Base-by-base conservation (phyloP, 1,140 invertebrate species). In the Heliconius hewitsoni region DNA sequence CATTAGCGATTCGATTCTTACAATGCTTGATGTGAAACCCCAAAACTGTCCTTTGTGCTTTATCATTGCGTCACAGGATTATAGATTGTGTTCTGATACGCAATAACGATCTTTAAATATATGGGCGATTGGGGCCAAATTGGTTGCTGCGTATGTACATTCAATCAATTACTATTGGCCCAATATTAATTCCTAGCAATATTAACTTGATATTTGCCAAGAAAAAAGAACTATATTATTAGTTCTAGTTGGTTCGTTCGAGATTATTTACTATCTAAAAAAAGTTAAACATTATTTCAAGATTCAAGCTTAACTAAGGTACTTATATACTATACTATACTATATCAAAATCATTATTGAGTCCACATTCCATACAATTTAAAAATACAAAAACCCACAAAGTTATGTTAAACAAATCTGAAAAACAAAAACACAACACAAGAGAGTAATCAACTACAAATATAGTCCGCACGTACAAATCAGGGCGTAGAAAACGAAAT, bases 391-490 rank as follows among this genome's bases (percentile, higher is more conserved):
- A 60, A 11, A n/a, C 19, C 23, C 27, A 66, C 23, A 16, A 66
- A 1, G 30, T 30, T 66, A 13, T 66, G 23, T 27, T 66, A 66
- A 66, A 66, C 37, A 78, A 50, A 71, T 57, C 72, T 34, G 73
- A 60, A 18, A 76, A 30, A 23, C 23, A 71, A 76, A 77, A 71
- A 19, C 46, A 71, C 75, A 81, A 50, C 55, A 60, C 73, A 42
- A 78, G 23, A 77, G 55, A 71, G 88, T 91, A 91, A 92, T 92
- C 89, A 91, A 86, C 85, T 82, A 86, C 81, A 86, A 90, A 91
- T 88, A 89, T 86, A 90, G 86, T 88, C 82, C 82, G 82, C 90
- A 91, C 91, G 91, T 92, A 93, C 90, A 86, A 90, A 89, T 89
- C 90, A 86, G 84, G 81, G 83, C 82, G 84, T 82, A 76, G 85